Evolutionary conservation across 92 coral and sea anemone species (phyloP), one percentile per base, ranked within the genome.

Genomic region (Palythoa caribaeorum): DNA sequence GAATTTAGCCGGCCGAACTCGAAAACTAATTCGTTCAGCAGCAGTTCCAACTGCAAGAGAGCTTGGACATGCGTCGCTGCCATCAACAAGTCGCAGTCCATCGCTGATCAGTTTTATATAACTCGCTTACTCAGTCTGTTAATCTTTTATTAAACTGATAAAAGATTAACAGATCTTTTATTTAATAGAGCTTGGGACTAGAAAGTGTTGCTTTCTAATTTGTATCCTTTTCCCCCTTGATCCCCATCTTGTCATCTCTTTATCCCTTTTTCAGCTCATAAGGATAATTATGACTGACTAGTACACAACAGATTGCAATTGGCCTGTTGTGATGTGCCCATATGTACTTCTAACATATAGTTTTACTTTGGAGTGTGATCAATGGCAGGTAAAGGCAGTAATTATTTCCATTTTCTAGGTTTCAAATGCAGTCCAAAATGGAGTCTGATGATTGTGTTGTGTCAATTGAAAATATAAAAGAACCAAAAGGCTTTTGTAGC

Each of bases 171-270:
- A 44, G 54, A 44, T 38, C 78, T 73, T 73, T 65, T 73, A 39
- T 73, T 73, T 73, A 73, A 73, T 73, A 73, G 78, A 73, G 78
- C 78, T 73, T 73, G 78, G 48, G 78, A 40, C 78, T 73, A 73
- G 75, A 71, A 71, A 73, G 54, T 73, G 78, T 73, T 73, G 78
- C 78, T 40, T 73, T 73, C 78, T 73, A 73, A 73, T 73, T 73
- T 73, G 78, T 55, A 73, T 73, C 78, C 78, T 73, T 73, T 40
- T 55, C 78, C 78, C 78, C 78, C 78, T 73, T 73, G 78, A 55
- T 73, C 77, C 78, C 54, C 78, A 73, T 73, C 11, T 39, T 73
- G 52, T 73, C 51, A 39, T 73, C 78, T 73, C 78, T 73, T 73
- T 35, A 15, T 73, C 78, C 28, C 78, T 73, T 73, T 73, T 73